Base-by-base conservation (phyloP, 2,113 vertebrate genomes). In the Ptilonorhynchus violaceus region DNA sequence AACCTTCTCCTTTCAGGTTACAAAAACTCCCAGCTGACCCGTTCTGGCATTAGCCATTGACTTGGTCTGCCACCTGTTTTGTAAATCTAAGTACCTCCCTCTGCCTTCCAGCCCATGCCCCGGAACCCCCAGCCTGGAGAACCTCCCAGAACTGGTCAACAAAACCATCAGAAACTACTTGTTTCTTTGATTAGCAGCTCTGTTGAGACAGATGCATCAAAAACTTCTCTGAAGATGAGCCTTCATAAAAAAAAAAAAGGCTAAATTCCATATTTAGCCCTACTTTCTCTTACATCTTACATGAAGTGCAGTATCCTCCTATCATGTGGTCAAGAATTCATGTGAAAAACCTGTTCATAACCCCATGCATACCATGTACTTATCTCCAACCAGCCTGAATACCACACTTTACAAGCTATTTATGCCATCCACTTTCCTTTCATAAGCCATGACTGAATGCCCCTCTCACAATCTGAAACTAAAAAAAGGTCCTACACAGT, bases 281-380 rank as follows among this genome's bases (percentile, higher is more conserved):
- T 39, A 35, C 7, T 63, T 88, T 67, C 18, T 47, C 24, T 80
- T 41, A 24, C 12, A 69, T 23, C 44, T 80, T 25, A 72, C 4
- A 19, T 4, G 18, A 67, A 42, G 5, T 24, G 4, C 11, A 42
- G 5, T 28, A 87, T 47, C 18, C 22, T 59, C 4, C 46, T 11
- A 13, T 3, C 2, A 23, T 7, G 17, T 6, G 5, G n/a, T 56
- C 27, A 67, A 59, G 25, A 47, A 58, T 8, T 15, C 53, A 28
- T 6, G 31, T 6, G 17, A 50, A 79, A 78, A 70, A 28, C 7
- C 3, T 56, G 17, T 50, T 60, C 37, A 75, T 42, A n/a, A 52
- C 6, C 7, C 16, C 33, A 35, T 0, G 0, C 11, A 31, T 22
- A 31, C 25, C 49, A 79, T 30, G 25, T 31, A n/a, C 17, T 55